Base-by-base conservation (phyloP, 2,888 invertebrate species). In the Spialia ferax region DNA sequence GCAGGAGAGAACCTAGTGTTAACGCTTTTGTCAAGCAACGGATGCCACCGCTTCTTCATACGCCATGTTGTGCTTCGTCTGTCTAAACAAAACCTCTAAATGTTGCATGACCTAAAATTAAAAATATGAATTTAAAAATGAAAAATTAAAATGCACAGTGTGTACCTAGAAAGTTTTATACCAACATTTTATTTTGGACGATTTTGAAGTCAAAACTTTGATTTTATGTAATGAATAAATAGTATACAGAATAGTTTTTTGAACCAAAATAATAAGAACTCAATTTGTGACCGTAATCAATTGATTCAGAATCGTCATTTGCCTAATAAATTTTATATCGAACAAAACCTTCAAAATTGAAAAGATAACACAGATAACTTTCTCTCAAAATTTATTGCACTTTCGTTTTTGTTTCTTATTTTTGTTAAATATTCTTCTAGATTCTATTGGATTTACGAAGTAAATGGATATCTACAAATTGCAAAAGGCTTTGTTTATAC, bases 71-170 rank as follows among this genome's bases (percentile, higher is more conserved):
- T 32, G 63, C 52, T 67, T 67, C 22, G 32, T 32, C 23, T 59
- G n/a, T 59, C 45, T 60, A 55, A 67, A 68, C 55, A 32, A 71
- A 70, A 74, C 59, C 69, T 64, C 69, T 83, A 77, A 77, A 78
- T 83, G 79, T 85, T 83, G 89, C 89, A 89, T 89, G 89, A 76
- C 76, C 74, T 86, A 82, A 83, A 80, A 75, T 69, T 69, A 65
- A 52, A 57, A 59, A 20, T 15, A 48, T 4, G 55, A 74, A 73
- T 70, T 69, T 73, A 73, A 79, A 77, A 66, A 8, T 23, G 15
- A 11, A 26, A 29, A 26, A 54, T 32, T 50, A 29, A 61, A 55
- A 50, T 26, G 23, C 50, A 50, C 35, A 35, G 15, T n/a, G 18
- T 15, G n/a, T 62, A n/a, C n/a, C n/a, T n/a, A 57, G 48, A 50